These are phyloP conservation scores for Lerista edwardsae DNA, from an alignment of 2,797 vertebrate genomes.

Conservation along the genomic window DNA sequence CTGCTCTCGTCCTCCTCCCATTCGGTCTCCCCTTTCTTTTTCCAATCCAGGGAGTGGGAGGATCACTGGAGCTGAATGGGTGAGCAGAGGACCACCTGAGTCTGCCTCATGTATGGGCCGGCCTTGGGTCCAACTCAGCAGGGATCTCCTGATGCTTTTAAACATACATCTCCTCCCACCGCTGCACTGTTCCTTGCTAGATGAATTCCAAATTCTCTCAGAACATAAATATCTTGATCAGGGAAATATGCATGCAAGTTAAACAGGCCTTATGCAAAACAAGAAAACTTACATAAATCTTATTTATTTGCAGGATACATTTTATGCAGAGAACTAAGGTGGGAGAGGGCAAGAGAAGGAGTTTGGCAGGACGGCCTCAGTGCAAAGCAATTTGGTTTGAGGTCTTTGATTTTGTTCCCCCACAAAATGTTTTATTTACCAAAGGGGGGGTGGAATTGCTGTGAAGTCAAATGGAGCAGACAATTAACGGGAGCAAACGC, in stretches of 20 bases:
- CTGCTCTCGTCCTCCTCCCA: too few relatives aligned
- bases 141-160: too few relatives aligned
- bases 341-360: not conserved
- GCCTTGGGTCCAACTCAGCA: not conserved
- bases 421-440: constrained; percentile 58
- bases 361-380: not conserved
- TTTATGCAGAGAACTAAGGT: not conserved
- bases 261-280: not conserved
- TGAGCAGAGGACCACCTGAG: too few relatives aligned
- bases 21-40: too few relatives aligned
- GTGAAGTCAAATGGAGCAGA: constrained; percentile 56
- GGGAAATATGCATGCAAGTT: not conserved
- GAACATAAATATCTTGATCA: not conserved
- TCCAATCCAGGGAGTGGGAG: too few relatives aligned
- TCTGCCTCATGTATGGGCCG: too few relatives aligned
- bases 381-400: not conserved
- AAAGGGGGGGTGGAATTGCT: constrained; percentile 39
- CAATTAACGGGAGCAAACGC: constrained; percentile 83
- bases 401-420: constrained; percentile 46
- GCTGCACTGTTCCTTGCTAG: not conserved
- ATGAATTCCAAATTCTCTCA: not conserved
- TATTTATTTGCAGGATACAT: not conserved
- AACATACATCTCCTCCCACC: not conserved
- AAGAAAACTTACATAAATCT: not conserved
- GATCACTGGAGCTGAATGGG: too few relatives aligned